A percentile compares a stretch with the other conserved stretches of the same genome.
Evolutionary conservation across 1,140 invertebrate species (phyloP).

Genomic region (Calliphora vicina): DNA sequence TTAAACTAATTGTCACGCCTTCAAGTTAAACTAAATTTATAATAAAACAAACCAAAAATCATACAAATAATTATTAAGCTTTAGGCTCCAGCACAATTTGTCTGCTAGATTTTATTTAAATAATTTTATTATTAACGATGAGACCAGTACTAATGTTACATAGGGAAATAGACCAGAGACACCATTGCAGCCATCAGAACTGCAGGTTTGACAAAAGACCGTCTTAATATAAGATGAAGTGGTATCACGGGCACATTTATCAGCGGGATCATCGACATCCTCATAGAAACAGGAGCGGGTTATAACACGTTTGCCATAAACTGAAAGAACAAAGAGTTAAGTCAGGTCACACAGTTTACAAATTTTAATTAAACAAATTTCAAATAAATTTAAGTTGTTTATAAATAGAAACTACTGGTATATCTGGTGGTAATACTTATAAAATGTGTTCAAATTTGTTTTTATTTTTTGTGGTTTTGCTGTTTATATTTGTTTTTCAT

Average conservation of each 20-base stretch:
- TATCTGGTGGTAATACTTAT: too few species aligned
- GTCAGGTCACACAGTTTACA: neutral
- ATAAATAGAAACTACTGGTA: too few species aligned
- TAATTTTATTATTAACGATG: slow-evolving; percentile 21
- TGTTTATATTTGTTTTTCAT: neutral
- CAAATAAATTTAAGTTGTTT: neutral
- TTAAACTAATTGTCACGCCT: too few species aligned
- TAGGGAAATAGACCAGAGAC: slow-evolving; percentile 42
- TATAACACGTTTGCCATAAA: slow-evolving; percentile 61
- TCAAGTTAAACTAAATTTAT: too few species aligned
- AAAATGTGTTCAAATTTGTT: too few species aligned
- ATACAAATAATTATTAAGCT: too few species aligned
- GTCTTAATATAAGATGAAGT: slow-evolving; percentile 62
- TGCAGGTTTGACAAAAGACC: slow-evolving; percentile 61
- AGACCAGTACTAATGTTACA: slow-evolving; percentile 38
- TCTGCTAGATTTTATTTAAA: slow-evolving; percentile 30
- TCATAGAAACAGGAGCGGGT: slow-evolving; percentile 62
- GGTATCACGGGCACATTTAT: slow-evolving; percentile 58
- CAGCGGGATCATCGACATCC: slow-evolving; percentile 57
- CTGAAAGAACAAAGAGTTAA: slow-evolving; percentile 43
- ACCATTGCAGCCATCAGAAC: slow-evolving; percentile 59
- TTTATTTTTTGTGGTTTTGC: neutral
- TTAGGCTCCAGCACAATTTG: neutral
- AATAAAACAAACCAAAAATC: too few species aligned
- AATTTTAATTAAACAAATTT: neutral